Conservation (phyloP, 2,888 invertebrate species). For the Vandiemenella viatica region DNA sequence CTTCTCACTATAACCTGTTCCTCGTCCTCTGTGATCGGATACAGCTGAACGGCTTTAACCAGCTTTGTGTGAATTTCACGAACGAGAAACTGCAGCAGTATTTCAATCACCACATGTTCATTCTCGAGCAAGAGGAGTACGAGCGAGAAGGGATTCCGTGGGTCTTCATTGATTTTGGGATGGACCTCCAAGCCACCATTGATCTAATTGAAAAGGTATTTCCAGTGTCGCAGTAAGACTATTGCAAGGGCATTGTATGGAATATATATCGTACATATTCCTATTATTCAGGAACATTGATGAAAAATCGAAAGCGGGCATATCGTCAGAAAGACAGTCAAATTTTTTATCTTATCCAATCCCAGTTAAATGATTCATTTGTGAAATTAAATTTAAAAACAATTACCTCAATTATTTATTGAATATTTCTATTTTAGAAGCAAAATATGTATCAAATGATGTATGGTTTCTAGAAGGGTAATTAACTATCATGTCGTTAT, state of each 20-base stretch:
- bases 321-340: no score
- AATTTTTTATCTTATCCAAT: no score
- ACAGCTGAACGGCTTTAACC: conserved; percentile 66
- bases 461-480: no score
- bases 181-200: conserved; percentile 74
- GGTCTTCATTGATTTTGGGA: conserved; percentile 87
- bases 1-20: neutral
- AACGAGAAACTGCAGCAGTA: conserved; percentile 82
- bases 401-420: no score
- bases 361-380: no score
- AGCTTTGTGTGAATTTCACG: conserved; percentile 88
- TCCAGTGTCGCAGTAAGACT: neutral
- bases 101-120: conserved; percentile 91
- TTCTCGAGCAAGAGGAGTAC: conserved; percentile 86
- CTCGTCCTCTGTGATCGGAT: neutral
- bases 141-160: conserved; percentile 80
- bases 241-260: neutral
- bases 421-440: no score
- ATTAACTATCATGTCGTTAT: no score
- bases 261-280: neutral
- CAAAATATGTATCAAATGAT: no score
- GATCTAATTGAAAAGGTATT: conserved; percentile 63
- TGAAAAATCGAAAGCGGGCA: no score
- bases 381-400: no score
- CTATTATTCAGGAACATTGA: no score